Conservation (phyloP, 1,140 invertebrate genomes). For the Drosophila murphyi region DNA sequence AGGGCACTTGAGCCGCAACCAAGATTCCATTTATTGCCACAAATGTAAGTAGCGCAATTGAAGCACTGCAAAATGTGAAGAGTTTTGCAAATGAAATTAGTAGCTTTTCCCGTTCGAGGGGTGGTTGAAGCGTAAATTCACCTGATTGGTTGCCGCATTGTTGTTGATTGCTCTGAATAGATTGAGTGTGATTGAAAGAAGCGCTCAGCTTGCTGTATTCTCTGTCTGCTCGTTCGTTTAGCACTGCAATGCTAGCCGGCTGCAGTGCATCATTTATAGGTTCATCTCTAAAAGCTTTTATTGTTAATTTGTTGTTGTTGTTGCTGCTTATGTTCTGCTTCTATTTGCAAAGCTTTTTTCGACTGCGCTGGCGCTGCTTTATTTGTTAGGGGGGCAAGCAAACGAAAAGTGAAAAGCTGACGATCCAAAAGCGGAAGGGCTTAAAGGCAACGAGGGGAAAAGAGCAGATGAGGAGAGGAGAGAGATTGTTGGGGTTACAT, state of each 20-base stretch:
- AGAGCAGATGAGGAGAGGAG: background rate
- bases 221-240: slow-evolving; percentile 30
- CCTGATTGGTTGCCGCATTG: slow-evolving; percentile 27
- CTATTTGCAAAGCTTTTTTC: slow-evolving; percentile 47
- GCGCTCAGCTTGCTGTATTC: background rate
- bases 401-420: slow-evolving; percentile 65
- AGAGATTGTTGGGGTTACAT: background rate
- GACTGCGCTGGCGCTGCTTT: slow-evolving; percentile 47
- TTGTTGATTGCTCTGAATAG: background rate
- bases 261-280: slow-evolving; percentile 65
- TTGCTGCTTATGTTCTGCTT: background rate
- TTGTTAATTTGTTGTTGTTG: background rate
- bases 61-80: slow-evolving; percentile 31
- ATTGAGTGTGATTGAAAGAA: background rate
- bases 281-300: slow-evolving; percentile 43
- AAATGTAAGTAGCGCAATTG: slow-evolving; percentile 40
- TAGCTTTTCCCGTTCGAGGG: background rate
- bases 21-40: slow-evolving; percentile 31
- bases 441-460: slow-evolving; percentile 5
- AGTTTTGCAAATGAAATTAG: slow-evolving; percentile 1
- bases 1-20: slow-evolving; percentile 86
- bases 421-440: slow-evolving; percentile 38
- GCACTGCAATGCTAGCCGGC: slow-evolving; percentile 56
- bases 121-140: background rate
- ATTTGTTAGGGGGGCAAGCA: slow-evolving; percentile 35